Base-by-base conservation (phyloP, 2,113 vertebrate species). In the Menidia beryllina region DNA sequence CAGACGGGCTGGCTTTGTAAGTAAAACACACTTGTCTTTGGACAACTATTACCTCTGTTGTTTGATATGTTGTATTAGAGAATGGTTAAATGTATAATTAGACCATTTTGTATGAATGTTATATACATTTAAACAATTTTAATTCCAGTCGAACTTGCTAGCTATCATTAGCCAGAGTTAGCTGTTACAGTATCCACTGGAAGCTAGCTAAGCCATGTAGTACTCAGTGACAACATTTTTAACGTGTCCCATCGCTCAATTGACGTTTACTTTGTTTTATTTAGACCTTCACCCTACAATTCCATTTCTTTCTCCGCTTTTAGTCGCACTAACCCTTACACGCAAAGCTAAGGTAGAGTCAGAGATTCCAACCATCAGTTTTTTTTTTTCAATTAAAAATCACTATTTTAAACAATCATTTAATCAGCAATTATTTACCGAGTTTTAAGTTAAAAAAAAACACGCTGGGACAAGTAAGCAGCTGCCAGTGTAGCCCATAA, bases 1-100 rank as follows among this genome's bases (percentile, higher is more conserved):
- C 64, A 72, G 19, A 80, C 75, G 53, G 68, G 41, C 84, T 55
- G 69, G 49, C 66, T 78, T 41, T 26, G 85, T 91, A 84, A 84
- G 88, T 90, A 75, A 1, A 17, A 45, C 0, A 12, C 41, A 15
- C 67, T 58, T 69, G 0, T 76, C 47, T 54, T 15, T 30, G 34
- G 59, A 69, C 58, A 74, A 6, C 57, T 54, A 5, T 23, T 5
- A 3, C 21, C 1, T 39, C 20, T 25, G 7, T 12, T 27, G 10
- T 19, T 2, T 12, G 1, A 64, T 12, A 5, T 15, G 0, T 25
- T 17, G 0, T 23, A 7, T 27, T 23, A 50, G 5, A 43, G 4
- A 43, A 4, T 19, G 19, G 1, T 17, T 2, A 9, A 4, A 1
- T 20, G n/a, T 21, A 8, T 62, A 25, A 9, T 45, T 7, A 39